Evolutionary conservation across 1,140 invertebrate species (phyloP).

Genomic region (Drosophila ficusphila): DNA sequence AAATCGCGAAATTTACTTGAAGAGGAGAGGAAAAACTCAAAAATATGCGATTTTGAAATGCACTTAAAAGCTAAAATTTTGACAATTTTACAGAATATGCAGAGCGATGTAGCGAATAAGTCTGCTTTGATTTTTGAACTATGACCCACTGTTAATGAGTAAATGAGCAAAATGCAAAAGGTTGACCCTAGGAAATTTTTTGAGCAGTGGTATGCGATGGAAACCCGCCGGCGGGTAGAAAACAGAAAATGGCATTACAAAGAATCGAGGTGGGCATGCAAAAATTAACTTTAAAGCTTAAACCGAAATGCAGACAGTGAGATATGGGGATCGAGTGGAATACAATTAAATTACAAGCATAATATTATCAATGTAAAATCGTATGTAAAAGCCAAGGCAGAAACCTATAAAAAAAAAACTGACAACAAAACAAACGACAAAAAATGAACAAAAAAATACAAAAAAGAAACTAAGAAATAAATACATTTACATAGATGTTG

Average conservation of each 20-base stretch:
- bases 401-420: constrained; percentile 47
- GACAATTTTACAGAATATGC: constrained; percentile 9
- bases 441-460: constrained; percentile 38
- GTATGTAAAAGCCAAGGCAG: constrained; percentile 66
- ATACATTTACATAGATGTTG: constrained; percentile 83
- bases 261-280: constrained; percentile 9
- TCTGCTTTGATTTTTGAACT: background rate
- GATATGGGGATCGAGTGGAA: constrained; percentile 19
- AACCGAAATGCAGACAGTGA: constrained; percentile 7
- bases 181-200: constrained; percentile 42
- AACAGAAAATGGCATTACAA: background rate
- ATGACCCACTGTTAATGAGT: background rate
- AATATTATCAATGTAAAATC: constrained; percentile 81
- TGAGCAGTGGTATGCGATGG: constrained; percentile 43
- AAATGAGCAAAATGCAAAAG: constrained; percentile 19
- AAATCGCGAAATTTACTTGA: background rate
- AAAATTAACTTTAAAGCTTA: constrained; percentile 16
- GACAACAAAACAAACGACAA: constrained; percentile 39
- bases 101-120: background rate
- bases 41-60: constrained; percentile 1
- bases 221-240: constrained; percentile 72
- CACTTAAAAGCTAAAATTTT: background rate
- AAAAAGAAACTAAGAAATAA: constrained; percentile 66
- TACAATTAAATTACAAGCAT: constrained; percentile 67
- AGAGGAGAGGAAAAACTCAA: background rate